Base-by-base conservation (phyloP, 2,888 invertebrate genomes). In the Ellobium chinense region DNA sequence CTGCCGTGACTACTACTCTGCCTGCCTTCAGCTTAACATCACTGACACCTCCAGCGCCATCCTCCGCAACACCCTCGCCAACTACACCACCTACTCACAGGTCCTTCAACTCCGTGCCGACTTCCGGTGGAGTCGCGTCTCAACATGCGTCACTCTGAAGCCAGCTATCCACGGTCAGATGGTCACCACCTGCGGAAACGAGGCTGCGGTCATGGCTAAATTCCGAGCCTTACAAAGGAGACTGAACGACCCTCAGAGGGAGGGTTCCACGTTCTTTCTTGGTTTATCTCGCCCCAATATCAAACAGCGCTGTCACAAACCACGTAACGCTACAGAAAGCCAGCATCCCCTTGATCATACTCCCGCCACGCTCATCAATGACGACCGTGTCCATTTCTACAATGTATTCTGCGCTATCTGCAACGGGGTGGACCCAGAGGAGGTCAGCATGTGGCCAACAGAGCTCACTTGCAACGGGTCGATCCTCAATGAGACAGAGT, bases 341-440 rank as follows among this genome's bases (percentile, higher is more conserved):
- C 3, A 31, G 21, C 29, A 62, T 14, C n/a, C 24, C 18, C 29
- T 74, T 39, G 31, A 74, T 21, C 1, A 74, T 31, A 74, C 31
- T 7, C 75, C 63, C 4, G 36, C 68, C 7, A 27, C 37, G 2
- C 60, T 78, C 4, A 7, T n/a, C 1, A 1, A 14, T 7, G 34
- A 39, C 58, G 34, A 3, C 0, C 18, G 27, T 1, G 5, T 82
- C 1, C 70, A 75, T 27, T 82, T 82, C 58, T 75, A 66, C 31
- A 82, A 82, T 36, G 66, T 79, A 2, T 82, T 78, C 54, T 82
- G 82, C 21, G 82, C 82, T 1, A 63, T 70, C 2, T 82, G 82
- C 62, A 75, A 82, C 54, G 82, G 82, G 1, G 24, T 76, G 5
- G 36, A 18, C 18, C 76, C 66, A 31, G 31, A 21, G 27, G 65